Evolutionary conservation across 2,113 vertebrate genomes (phyloP), one percentile per base, ranked within the genome.

Genomic region (Triplophysa dalaica): DNA sequence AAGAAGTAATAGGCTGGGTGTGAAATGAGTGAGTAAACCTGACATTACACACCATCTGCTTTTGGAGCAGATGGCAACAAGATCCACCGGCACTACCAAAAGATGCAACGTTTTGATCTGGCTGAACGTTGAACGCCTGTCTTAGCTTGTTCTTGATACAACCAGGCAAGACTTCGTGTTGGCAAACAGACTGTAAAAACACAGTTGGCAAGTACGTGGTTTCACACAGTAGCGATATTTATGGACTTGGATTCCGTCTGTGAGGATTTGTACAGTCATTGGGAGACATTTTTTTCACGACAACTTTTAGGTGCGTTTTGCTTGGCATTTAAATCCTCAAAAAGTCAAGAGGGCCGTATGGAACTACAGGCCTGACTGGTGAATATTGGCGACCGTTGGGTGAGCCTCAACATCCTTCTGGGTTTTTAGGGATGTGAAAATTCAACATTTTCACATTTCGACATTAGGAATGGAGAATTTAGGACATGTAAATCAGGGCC

Each of bases 31-130:
- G 75, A 48, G 76, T 50, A 77, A 74, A 62, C 62, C 82, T 79
- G 79, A 79, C 82, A 81, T 83, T 81, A 69, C 75, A 63, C 43
- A 16, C 84, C 79, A 86, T 83, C 75, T 86, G 82, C 77, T 83
- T 88, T 86, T 82, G 83, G 85, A 85, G 61, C 76, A 82, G 75
- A 77, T 80, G 62, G 74, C 68, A 56, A 77, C 21, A 50, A 82
- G 45, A 68, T 75, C 60, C 60, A 76, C 70, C 22, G 66, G 41
- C 22, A 14, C 1, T 73, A 24, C 68, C 60, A 65, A 81, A 58
- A 45, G 48, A 66, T 56, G 8, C 63, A 74, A 56, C n/a, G 38
- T 75, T 84, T 52, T 78, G 26, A 74, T 84, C 76, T 69, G 76
- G 24, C 24, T 63, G 38, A 76, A 63, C 17, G 7, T 76, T 76